These are phyloP conservation scores for Melangyna quadrimaculata DNA, from an alignment of 2,888 invertebrate genomes.

Conservation along the genomic window DNA sequence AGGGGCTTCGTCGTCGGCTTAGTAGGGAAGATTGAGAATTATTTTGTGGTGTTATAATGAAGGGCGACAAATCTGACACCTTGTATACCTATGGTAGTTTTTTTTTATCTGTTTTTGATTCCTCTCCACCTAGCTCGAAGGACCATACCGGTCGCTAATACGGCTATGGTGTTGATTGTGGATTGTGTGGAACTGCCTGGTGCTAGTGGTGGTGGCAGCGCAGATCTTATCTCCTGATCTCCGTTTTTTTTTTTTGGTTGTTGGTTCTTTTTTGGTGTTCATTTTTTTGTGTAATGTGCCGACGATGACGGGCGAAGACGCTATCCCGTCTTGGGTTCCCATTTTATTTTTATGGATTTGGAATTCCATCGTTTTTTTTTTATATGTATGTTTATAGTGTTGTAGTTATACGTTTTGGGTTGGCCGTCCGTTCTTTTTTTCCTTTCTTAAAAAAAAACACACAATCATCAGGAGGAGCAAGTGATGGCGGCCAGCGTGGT, in stretches of 20 bases:
- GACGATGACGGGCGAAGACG: constrained; percentile 57
- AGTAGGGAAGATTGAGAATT: constrained; percentile 66
- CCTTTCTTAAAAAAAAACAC: constrained; percentile 14
- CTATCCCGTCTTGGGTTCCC: constrained; percentile 69
- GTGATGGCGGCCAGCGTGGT: not conserved
- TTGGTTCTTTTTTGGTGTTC: constrained; percentile 72
- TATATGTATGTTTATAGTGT: constrained; percentile 62
- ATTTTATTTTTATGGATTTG: constrained; percentile 72
- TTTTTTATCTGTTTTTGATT: constrained; percentile 56
- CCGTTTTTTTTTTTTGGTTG: constrained; percentile 71
- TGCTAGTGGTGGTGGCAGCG: constrained; percentile 56
- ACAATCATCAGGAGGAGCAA: constrained; percentile 14
- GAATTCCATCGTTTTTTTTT: constrained; percentile 68
- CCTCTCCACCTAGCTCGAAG: constrained; percentile 63
- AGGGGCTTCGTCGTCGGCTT: constrained; percentile 24
- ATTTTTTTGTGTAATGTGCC: constrained; percentile 64
- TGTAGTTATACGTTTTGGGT: constrained; percentile 70
- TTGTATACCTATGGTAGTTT: constrained; percentile 76
- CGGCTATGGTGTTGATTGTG: constrained; percentile 50
- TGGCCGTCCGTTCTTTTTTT: constrained; percentile 54
- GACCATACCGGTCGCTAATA: constrained; percentile 65
- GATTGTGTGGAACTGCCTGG: constrained; percentile 26
- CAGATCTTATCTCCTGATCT: constrained; percentile 79
- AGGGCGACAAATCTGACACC: constrained; percentile 81
- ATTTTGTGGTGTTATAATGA: constrained; percentile 77